Conservation (phyloP, 2,888 invertebrate genomes). For the Steinernema carpocapsae region DNA sequence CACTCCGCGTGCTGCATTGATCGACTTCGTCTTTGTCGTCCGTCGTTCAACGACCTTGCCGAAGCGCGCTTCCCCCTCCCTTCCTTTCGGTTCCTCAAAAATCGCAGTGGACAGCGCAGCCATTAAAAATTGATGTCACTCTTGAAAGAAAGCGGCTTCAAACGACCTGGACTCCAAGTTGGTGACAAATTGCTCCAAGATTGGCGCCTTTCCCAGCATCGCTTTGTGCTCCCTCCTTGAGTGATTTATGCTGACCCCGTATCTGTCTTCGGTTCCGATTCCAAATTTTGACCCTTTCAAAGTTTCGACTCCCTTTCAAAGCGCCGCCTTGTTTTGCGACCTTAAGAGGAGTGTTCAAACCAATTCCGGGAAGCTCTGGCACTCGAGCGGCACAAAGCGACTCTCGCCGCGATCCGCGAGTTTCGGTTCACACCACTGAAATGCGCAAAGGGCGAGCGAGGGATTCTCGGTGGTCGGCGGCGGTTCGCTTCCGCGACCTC, state of each 20-base stretch:
- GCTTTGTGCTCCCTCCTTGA: too few relatives aligned
- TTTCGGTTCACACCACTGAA: neutral
- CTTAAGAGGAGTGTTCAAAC: too few relatives aligned
- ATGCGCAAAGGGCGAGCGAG: neutral
- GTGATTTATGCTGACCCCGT: too few relatives aligned
- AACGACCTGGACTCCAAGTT: constrained; percentile 13
- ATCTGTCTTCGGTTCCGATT: too few relatives aligned
- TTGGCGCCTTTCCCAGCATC: neutral
- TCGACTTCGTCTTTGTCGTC: constrained; percentile 24
- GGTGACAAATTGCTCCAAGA: neutral
- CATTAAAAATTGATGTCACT: constrained; percentile 34
- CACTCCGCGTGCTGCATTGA: constrained; percentile 5
- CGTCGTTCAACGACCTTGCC: neutral
- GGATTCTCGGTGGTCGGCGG: too few relatives aligned
- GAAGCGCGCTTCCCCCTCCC: constrained; percentile 15
- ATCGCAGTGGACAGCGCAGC: constrained; percentile 18
- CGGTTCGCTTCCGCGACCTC: too few relatives aligned
- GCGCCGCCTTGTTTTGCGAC: too few relatives aligned
- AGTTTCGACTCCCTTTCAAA: too few relatives aligned
- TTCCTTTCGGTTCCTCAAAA: constrained; percentile 5
- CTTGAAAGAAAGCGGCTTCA: constrained; percentile 15
- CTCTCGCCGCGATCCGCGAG: neutral
- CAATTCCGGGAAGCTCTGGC: too few relatives aligned
- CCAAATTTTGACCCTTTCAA: too few relatives aligned
- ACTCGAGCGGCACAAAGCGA: neutral